A percentile compares a stretch with the other conserved stretches of the same genome.
Conservation (phyloP, 2,888 invertebrate species). For the Augiades crinisus region DNA sequence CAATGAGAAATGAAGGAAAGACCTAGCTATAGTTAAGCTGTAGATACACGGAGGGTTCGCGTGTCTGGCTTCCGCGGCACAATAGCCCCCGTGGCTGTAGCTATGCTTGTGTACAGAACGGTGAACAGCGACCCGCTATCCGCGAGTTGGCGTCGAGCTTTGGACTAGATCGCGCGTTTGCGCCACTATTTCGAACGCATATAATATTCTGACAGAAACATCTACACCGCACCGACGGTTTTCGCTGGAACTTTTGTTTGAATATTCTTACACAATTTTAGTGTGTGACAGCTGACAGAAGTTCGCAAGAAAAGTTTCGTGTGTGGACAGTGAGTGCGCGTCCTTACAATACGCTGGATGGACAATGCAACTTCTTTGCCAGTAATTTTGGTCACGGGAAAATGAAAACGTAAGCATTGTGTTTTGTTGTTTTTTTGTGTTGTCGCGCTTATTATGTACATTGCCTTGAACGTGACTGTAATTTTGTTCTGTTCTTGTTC, state of each 20-base stretch:
- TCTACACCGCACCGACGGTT: not conserved
- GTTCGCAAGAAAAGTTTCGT: slow-evolving; percentile 41
- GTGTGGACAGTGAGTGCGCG: slow-evolving; percentile 50
- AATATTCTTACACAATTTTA: slow-evolving; percentile 33
- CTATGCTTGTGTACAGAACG: slow-evolving; percentile 57
- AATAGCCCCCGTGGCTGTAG: slow-evolving; percentile 66
- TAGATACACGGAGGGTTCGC: slow-evolving; percentile 59
- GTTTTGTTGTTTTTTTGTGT: slow-evolving; percentile 44
- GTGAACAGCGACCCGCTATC: slow-evolving; percentile 45
- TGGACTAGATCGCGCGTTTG: slow-evolving; percentile 73
- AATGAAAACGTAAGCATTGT: slow-evolving; percentile 76
- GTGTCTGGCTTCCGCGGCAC: slow-evolving; percentile 67
- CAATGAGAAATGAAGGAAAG: slow-evolving; percentile 45
- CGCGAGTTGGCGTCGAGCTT: slow-evolving; percentile 73
- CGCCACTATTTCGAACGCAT: slow-evolving; percentile 50
- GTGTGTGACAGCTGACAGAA: slow-evolving; percentile 32
- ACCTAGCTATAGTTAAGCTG: slow-evolving; percentile 51
- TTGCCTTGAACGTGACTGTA: slow-evolving; percentile 26
- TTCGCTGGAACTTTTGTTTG: slow-evolving; percentile 28
- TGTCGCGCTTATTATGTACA: slow-evolving; percentile 15
- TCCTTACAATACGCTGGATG: slow-evolving; percentile 46
- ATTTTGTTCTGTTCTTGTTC: slow-evolving; percentile 21
- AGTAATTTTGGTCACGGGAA: slow-evolving; percentile 68
- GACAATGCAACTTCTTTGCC: slow-evolving; percentile 63
- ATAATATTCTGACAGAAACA: slow-evolving; percentile 24